Base-by-base conservation (phyloP, 1,140 invertebrate species). In the Zaprionus nigranus region DNA sequence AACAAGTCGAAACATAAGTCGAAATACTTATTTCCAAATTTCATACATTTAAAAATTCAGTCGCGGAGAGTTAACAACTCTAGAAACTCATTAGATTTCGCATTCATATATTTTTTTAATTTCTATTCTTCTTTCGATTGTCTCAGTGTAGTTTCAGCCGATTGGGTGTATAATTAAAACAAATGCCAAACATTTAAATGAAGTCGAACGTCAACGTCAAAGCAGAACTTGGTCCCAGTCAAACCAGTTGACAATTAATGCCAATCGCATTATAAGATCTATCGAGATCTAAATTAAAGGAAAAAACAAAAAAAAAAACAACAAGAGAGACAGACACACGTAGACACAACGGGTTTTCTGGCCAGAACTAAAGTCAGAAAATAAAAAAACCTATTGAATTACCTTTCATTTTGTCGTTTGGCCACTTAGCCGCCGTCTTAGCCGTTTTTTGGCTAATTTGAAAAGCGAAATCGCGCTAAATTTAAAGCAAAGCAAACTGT, bases 221-320 rank as follows among this genome's bases (percentile, higher is more conserved):
- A 85, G 69, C 66, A 86, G 82, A 84, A 85, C 70, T 75, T 64
- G 81, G 57, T 81, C 63, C 51, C 30, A 34, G 84, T 88, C 82
- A 90, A 88, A 88, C 84, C 84, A 85, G 84, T 88, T 90, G 53
- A 84, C 67, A 85, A 90, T 88, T 81, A 88, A 54, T 72, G 69
- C 59, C 76, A 75, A 78, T 72, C 84, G 34, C 60, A 83, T 69
- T 71, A 78, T 78, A 75, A 67, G 56, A 84, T 84, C 70, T 88
- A 71, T 75, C 6, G 40, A 61, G 54, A 66, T 58, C 53, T 46
- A 66, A 38, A 36, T 34, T 51, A 51, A 51, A 51, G 46, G 22
- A 13, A 22, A n/a, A 54, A 15, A 54, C n/a, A 17, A 17, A 17
- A 17, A 60, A 24, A 3, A 49, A 34, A 67, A 26, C 43, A 24